A percentile compares a stretch with the other conserved stretches of the same genome.
Conservation (phyloP, 2,888 invertebrate species). For the Zootermopsis nevadensis region DNA sequence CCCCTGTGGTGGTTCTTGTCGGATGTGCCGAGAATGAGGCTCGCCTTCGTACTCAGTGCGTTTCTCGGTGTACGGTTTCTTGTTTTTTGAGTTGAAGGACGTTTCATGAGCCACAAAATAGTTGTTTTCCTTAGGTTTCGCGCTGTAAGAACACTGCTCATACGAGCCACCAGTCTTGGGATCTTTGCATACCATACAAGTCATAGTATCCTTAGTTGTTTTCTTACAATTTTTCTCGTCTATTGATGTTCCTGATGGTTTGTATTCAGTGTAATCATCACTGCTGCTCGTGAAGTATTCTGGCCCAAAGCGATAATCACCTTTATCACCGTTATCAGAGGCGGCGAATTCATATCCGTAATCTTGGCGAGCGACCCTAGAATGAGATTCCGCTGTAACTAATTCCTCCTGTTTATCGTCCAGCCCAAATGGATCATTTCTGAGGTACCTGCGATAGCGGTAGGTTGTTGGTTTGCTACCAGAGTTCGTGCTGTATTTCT, state of each 20-base stretch:
- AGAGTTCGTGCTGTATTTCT: slow-evolving; percentile 43
- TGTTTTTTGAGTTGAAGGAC: slow-evolving; percentile 48
- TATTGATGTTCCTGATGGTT: slow-evolving; percentile 21
- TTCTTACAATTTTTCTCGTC: slow-evolving; percentile 49
- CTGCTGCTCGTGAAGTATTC: slow-evolving; percentile 59
- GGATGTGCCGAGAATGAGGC: background rate
- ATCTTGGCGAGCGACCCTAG: slow-evolving; percentile 16
- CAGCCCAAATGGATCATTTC: slow-evolving; percentile 28
- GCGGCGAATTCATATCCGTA: slow-evolving; percentile 37
- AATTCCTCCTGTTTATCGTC: slow-evolving; percentile 29
- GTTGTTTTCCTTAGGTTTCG: slow-evolving; percentile 66
- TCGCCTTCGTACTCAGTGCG: background rate
- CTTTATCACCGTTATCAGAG: slow-evolving; percentile 10
- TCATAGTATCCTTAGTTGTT: slow-evolving; percentile 54
- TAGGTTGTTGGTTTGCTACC: slow-evolving; percentile 44
- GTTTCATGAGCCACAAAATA: slow-evolving; percentile 56
- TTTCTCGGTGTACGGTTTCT: slow-evolving; percentile 17
- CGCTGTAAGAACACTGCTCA: slow-evolving; percentile 83
- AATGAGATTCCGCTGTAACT: slow-evolving; percentile 10
- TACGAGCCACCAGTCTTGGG: slow-evolving; percentile 80
- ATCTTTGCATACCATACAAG: slow-evolving; percentile 74
- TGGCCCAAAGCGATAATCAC: slow-evolving; percentile 59
- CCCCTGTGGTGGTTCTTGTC: slow-evolving; percentile 3
- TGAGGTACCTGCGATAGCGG: slow-evolving; percentile 45
- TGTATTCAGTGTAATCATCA: slow-evolving; percentile 40